These are phyloP conservation scores for Eueremaeus valkanovi DNA, from an alignment of 2,888 invertebrate species.

Conservation along the genomic window DNA sequence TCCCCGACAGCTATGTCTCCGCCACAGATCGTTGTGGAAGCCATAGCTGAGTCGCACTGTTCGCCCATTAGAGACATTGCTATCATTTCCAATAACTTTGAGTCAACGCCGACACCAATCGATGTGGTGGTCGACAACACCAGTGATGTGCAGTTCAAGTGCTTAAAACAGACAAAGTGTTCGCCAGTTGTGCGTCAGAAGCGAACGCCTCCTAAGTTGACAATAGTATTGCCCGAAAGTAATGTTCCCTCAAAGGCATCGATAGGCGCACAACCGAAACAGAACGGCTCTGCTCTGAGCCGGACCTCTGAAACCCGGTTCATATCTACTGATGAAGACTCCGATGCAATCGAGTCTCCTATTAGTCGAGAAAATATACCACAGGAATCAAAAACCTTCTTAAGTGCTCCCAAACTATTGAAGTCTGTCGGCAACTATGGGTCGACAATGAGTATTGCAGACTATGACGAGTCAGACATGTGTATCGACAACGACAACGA, in stretches of 20 bases:
- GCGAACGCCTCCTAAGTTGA: constrained; percentile 9
- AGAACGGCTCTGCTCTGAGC: constrained; percentile 26
- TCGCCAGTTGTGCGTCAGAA: background rate
- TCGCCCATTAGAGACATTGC: constrained; percentile 14
- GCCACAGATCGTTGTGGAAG: constrained; percentile 47
- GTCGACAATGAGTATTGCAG: constrained; percentile 47
- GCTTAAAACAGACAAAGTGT: constrained; percentile 25
- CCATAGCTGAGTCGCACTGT: constrained; percentile 40
- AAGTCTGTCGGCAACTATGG: constrained; percentile 46
- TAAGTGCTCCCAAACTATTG: constrained; percentile 38
- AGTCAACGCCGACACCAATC: background rate
- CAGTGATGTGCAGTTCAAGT: constrained; percentile 27
- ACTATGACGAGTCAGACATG: constrained; percentile 46
- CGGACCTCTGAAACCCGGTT: constrained; percentile 37
- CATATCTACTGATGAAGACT: constrained; percentile 42
- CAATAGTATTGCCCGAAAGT: constrained; percentile 26
- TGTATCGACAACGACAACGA: constrained; percentile 42
- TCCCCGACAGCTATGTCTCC: constrained; percentile 40
- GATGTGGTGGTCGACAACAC: background rate
- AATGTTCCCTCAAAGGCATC: constrained; percentile 2
- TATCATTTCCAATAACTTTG: constrained; percentile 33
- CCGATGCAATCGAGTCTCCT: constrained; percentile 42
- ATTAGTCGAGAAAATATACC: constrained; percentile 26
- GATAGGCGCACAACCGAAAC: constrained; percentile 22
- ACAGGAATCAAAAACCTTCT: constrained; percentile 40